Evolutionary conservation across 2,113 vertebrate genomes (phyloP), one percentile per base, ranked within the genome.

Genomic region (Mesitornis unicolor): DNA sequence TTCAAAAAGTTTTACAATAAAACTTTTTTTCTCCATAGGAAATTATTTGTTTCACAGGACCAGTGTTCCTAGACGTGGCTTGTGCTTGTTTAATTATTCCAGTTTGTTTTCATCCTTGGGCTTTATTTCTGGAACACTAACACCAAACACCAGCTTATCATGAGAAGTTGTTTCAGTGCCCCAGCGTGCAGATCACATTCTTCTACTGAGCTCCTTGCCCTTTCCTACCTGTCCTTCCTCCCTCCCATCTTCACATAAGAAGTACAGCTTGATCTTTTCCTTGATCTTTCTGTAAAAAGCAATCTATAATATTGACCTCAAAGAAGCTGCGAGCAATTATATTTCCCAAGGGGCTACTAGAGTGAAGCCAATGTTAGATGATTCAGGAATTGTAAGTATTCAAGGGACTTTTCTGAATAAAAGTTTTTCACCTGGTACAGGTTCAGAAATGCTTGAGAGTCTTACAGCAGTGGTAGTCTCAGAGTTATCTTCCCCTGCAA

Each of bases 261-360:
- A 95, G 79, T 90, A 88, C 84, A 93, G 84, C 80, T 96, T 95
- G 85, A 96, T 97, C 85, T 97, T 97, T 96, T 59, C 90, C 82
- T 94, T 96, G 94, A 97, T 96, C 93, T 96, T 96, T 96, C 91
- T 87, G 79, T 91, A 95, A 78, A 87, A 96, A 91, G 36, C 82
- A 93, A 94, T 95, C 96, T 61, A 97, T 97, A 97, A 90, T 93
- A 97, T 92, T 96, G 94, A 95, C 91, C 85, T 87, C 59, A 51
- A 57, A 92, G 83, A 88, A 84, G 84, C 69, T 60, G 82, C 67
- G 51, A 90, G 77, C 84, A 97, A 97, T 92, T 96, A 91, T 82
- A 95, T 95, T 96, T 91, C 93, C 75, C 61, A 48, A 76, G 54
- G 45, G 77, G 29, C 75, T 88, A 95, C 53, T 11, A 31, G 74